These are phyloP conservation scores for Anabas testudineus DNA, from an alignment of 2,797 vertebrate genomes.

Conservation along the genomic window DNA sequence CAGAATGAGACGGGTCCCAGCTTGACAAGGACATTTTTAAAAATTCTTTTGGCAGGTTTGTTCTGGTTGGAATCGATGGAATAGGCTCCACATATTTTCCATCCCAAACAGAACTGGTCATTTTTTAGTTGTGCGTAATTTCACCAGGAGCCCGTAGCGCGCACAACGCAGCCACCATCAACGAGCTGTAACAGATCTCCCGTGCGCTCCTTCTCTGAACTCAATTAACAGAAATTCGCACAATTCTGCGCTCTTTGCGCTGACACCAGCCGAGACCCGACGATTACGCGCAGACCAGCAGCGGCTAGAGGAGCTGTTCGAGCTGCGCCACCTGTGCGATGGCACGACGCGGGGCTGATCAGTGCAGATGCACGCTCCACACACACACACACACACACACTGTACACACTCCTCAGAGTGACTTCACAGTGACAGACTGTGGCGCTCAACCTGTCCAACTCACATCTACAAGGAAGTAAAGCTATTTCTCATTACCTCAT, in stretches of 20 bases:
- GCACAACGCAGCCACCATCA: neutral
- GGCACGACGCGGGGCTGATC: slow-evolving; percentile 18
- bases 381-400: slow-evolving; percentile 27
- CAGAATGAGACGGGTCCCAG: too few relatives aligned
- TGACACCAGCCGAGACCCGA: neutral
- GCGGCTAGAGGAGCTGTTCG: neutral
- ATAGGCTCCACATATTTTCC: neutral
- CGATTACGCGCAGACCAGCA: slow-evolving; percentile 27
- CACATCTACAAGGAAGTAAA: slow-evolving; percentile 57
- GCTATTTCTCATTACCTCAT: neutral
- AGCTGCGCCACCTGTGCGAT: slow-evolving; percentile 59
- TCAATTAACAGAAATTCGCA: neutral
- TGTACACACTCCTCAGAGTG: slow-evolving; percentile 1
- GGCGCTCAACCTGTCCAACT: slow-evolving; percentile 53
- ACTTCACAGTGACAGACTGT: slow-evolving; percentile 3
- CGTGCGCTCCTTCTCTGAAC: slow-evolving; percentile 1
- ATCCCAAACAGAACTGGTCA: neutral
- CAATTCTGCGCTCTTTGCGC: neutral
- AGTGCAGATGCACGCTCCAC: slow-evolving; percentile 29
- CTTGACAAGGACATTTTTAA: neutral
- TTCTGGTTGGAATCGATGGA: neutral
- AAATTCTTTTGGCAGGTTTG: neutral
- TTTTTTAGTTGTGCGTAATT: slow-evolving; percentile 37
- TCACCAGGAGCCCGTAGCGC: slow-evolving; percentile 13
- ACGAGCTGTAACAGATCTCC: neutral